phyloP scores from a whole-genome alignment of 2,113 vertebrate genomes.

The Erpornis zantholeuca region DNA sequence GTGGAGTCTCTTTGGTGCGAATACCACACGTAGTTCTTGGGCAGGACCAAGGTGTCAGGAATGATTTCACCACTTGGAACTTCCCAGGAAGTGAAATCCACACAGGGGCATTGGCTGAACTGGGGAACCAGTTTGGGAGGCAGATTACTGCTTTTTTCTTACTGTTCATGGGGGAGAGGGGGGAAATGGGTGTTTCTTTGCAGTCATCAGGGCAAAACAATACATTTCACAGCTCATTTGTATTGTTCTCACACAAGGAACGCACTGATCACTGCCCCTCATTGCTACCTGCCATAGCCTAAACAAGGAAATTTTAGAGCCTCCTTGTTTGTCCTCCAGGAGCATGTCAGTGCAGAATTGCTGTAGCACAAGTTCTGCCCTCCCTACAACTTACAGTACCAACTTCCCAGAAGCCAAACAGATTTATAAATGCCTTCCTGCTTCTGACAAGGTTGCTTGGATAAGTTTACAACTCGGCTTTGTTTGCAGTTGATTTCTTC shows the following conservation, averaged over 20 bases:
- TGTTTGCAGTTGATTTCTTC: conserved; percentile 33
- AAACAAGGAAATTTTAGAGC: neutral
- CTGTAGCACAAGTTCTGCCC: neutral
- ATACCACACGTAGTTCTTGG: neutral
- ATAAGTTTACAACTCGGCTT: neutral
- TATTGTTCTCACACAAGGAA: neutral
- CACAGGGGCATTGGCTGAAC: neutral
- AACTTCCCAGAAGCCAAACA: neutral
- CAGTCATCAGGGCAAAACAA: too few relatives aligned
- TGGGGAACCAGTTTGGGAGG: neutral
- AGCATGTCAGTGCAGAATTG: neutral
- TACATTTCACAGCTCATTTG: neutral
- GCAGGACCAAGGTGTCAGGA: neutral
- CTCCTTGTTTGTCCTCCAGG: neutral
- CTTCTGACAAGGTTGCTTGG: neutral
- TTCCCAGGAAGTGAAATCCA: neutral
- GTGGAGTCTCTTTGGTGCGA: neutral
- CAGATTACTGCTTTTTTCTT: neutral
- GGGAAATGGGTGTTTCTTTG: neutral
- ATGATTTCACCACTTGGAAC: neutral
- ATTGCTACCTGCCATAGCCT: fast-evolving
- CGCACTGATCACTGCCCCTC: neutral
- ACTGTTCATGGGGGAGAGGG: fast-evolving
- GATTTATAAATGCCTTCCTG: conserved; percentile 8
- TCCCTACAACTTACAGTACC: neutral